These are phyloP conservation scores for Alloscopus bannaensis DNA, from an alignment of 2,888 invertebrate species.

Conservation along the genomic window DNA sequence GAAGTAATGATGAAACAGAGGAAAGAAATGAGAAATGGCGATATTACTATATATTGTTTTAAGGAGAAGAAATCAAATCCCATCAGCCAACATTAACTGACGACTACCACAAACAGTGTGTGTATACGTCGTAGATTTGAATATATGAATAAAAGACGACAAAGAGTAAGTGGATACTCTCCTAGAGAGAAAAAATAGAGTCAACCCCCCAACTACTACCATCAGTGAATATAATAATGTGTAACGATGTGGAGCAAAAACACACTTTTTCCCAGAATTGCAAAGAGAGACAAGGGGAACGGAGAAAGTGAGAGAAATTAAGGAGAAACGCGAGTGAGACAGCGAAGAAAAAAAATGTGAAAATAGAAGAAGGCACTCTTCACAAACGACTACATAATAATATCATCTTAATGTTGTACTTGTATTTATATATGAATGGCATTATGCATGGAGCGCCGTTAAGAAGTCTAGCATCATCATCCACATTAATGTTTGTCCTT, in stretches of 20 bases:
- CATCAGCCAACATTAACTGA: slow-evolving; percentile 15
- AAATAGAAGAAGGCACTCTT: background rate
- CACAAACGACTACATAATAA: background rate
- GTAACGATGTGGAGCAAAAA: slow-evolving; percentile 17
- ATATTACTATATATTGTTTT: slow-evolving; percentile 26
- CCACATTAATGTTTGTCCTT: slow-evolving; percentile 18
- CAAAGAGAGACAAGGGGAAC: slow-evolving; percentile 2
- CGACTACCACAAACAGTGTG: background rate
- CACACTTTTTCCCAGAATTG: background rate
- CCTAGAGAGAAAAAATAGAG: slow-evolving; percentile 4
- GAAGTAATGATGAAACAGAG: slow-evolving; percentile 21
- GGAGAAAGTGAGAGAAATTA: slow-evolving; percentile 10
- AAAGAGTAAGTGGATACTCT: background rate
- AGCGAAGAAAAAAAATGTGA: slow-evolving; percentile 15
- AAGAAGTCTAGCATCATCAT: slow-evolving; percentile 14
- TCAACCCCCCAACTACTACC: background rate
- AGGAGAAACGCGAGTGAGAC: slow-evolving; percentile 8
- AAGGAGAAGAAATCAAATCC: slow-evolving; percentile 37
- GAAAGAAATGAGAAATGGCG: slow-evolving; percentile 21
- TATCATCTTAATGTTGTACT: background rate
- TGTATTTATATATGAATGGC: background rate
- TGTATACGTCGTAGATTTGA: background rate
- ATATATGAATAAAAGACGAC: background rate
- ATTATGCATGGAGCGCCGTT: slow-evolving; percentile 32
- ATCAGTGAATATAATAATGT: slow-evolving; percentile 1